Evolutionary conservation across 2,797 vertebrate genomes (phyloP), one percentile per base, ranked within the genome.

Genomic region (Hephaestus fuliginosus): DNA sequence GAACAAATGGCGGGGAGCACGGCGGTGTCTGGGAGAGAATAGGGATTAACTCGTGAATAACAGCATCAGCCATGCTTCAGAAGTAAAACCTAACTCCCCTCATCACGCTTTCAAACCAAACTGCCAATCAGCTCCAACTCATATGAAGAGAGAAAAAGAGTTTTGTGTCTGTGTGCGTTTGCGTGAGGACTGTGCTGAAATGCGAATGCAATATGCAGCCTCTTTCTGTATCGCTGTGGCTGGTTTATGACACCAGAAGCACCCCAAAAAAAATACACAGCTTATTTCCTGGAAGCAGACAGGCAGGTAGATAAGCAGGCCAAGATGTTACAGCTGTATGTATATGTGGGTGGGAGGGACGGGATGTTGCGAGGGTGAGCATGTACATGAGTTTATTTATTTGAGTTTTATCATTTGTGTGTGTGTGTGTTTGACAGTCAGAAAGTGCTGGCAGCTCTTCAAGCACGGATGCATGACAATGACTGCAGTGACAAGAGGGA

Each of bases 401-500:
- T 88, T 74, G 75, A 77, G 49, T 82, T 68, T 77, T 71, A 66
- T 81, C 76, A 79, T 61, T 75, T 70, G 18, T 64, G 80, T 75
- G 57, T 49, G 52, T 64, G n/a, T 70, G 22, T 61, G 46, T 57
- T 56, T 28, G 57, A 74, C 64, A 83, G 83, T 71, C 65, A 76
- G 72, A 74, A 82, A 81, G 80, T 53, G 78, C 64, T 74, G 77
- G 84, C 82, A 85, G 80, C 81, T 89, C 76, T 83, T 87, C 63
- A 83, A 80, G 83, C 83, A 80, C 20, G 28, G 74, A 81, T 89
- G 90, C 89, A 88, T 92, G 89, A 90, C 90, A 89, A 84, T 53
- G 78, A 87, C 80, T 61, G 73, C 81, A 65, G 79, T 88, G 91
- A 92, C 90, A 90, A 82, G 88, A 88, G 81, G 84, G 79, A 90